Evolutionary conservation across 2,113 vertebrate species (phyloP).

Genomic region (Thunnus thynnus): DNA sequence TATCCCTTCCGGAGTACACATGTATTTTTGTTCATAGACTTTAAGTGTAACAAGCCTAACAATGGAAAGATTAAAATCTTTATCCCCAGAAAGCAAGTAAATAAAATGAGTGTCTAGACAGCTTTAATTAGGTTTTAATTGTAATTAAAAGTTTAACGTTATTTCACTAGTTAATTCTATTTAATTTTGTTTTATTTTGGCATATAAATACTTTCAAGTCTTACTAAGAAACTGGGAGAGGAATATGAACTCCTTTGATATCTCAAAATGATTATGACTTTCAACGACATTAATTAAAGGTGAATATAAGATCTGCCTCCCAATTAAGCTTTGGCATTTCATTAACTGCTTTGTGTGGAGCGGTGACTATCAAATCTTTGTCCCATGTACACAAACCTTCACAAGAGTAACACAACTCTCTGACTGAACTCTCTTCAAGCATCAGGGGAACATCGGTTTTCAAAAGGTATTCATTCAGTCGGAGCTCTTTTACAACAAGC

Average conservation of each 20-base stretch:
- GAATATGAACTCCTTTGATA: conserved; percentile 71
- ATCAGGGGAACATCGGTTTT: conserved; percentile 37
- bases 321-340: conserved; percentile 84
- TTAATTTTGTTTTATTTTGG: conserved; percentile 33
- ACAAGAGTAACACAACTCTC: conserved; percentile 39
- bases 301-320: conserved; percentile 67
- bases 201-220: conserved; percentile 29
- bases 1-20: conserved; percentile 67
- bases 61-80: conserved; percentile 56
- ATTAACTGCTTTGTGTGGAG: conserved; percentile 77
- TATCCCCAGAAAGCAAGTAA: conserved; percentile 47
- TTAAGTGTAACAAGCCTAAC: conserved; percentile 35
- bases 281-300: conserved; percentile 72
- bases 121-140: conserved; percentile 37
- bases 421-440: conserved; percentile 16
- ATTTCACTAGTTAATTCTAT: conserved; percentile 25
- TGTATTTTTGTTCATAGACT: conserved; percentile 56
- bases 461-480: conserved; percentile 48
- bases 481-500: conserved; percentile 23
- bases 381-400: conserved; percentile 13
- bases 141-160: conserved; percentile 33
- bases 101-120: conserved; percentile 50
- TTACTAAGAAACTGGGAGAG: background rate
- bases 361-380: conserved; percentile 52
- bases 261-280: conserved; percentile 82